Base-by-base conservation (phyloP, 2,113 vertebrate genomes). In the Xyrauchen texanus region DNA sequence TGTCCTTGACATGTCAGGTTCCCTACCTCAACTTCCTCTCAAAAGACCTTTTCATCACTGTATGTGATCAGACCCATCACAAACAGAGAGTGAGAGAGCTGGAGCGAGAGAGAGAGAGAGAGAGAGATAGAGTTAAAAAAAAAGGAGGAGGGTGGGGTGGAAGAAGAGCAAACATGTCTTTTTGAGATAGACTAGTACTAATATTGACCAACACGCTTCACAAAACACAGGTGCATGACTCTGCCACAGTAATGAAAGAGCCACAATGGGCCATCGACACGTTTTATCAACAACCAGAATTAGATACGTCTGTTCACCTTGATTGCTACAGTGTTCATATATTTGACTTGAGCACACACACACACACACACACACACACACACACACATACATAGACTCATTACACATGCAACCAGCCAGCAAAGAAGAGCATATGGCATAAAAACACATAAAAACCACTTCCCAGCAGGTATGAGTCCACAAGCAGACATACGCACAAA, bases 271-370 rank as follows among this genome's bases (percentile, higher is more conserved):
- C 81, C 87, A 87, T 86, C 83, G 85, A 91, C 85, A 88, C 46
- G 55, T 71, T 88, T 91, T 90, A 91, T 93, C 90, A 89, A 81
- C 89, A 85, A 82, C 51, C 76, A 87, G 83, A 90, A 92, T 93
- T 90, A 89, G 80, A 61, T 57, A 80, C n/a, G 73, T 87, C 88
- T 92, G 88, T 88, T 85, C 82, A 80, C 64, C 72, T 76, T 67
- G 86, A 86, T 83, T 83, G 81, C 77, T 51, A 34, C 21, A 86
- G 57, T 75, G 81, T 75, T 79, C 83, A 86, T 81, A 80, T 45
- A 64, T 44, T 15, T 15, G 66, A 45, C 52, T 34, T 34, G 21
- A 34, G 68, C 11, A 71, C 49, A 68, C 76, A 73, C 10, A 68
- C 58, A 68, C 47, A 66, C 21, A 34, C 63, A 66, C 64, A 70